phyloP scores from a whole-genome alignment of 2,797 vertebrate species.

The Ispidina picta region DNA sequence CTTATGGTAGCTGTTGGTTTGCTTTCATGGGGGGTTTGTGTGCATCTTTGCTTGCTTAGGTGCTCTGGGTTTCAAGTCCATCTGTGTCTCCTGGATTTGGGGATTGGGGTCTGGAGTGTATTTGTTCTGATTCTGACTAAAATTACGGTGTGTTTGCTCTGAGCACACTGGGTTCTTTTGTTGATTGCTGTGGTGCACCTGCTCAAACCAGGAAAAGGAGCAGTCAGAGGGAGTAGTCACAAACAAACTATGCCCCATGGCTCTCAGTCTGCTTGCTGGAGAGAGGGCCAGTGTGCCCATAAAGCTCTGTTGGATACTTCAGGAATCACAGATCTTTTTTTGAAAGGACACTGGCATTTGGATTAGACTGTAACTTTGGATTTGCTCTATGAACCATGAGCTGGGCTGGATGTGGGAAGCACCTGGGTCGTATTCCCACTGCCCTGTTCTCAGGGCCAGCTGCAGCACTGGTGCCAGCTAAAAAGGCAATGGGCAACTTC shows the following conservation, averaged over 20 bases:
- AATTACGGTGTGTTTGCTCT: not conserved
- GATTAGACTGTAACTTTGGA: not conserved
- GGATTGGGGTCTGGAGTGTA: not conserved
- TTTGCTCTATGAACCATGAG: fast-evolving
- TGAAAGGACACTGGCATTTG: not conserved
- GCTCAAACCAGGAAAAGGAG: not conserved
- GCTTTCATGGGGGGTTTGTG: not conserved
- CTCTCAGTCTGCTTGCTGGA: not conserved
- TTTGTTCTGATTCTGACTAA: slow-evolving; percentile 21
- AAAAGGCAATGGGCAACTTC: not conserved
- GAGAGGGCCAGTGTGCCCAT: not conserved
- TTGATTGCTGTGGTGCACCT: not conserved
- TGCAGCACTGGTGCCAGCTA: not conserved
- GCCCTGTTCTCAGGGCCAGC: not conserved
- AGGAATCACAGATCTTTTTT: not conserved
- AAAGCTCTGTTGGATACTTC: not conserved
- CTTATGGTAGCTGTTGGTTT: not conserved
- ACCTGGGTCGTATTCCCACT: fast-evolving
- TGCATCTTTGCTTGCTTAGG: not conserved
- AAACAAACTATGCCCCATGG: not conserved
- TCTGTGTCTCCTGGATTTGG: not conserved
- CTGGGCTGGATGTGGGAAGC: not conserved
- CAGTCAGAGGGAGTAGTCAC: not conserved
- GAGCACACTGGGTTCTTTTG: not conserved
- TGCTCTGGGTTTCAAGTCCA: not conserved